Evolutionary conservation across 1,140 invertebrate genomes (phyloP).

Genomic region (Rhizoglyphus robini): DNA sequence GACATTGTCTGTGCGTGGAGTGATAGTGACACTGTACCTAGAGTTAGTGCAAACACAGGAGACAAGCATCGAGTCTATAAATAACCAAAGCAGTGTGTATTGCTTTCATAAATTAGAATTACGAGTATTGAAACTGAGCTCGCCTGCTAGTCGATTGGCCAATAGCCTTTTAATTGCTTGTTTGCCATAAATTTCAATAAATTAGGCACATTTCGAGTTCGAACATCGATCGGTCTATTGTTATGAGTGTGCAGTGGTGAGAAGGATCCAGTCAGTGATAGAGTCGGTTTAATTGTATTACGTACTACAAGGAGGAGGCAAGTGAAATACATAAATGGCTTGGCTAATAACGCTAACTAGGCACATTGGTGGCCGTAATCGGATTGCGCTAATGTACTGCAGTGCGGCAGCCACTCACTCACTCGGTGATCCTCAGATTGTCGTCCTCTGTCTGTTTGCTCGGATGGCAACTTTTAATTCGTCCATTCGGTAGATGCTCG

Average conservation of each 20-base stretch:
- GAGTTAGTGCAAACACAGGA: background rate
- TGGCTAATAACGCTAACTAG: background rate
- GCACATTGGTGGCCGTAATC: background rate
- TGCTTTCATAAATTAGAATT: background rate
- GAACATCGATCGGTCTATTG: background rate
- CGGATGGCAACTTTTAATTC: conserved; percentile 7
- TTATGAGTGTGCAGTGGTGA: background rate
- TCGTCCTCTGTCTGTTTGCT: background rate
- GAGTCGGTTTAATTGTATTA: no score
- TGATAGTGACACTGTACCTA: background rate
- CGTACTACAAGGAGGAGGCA: background rate
- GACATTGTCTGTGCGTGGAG: background rate
- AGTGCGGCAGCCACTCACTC: background rate
- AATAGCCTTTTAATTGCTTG: background rate
- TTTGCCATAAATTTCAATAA: conserved; percentile 14
- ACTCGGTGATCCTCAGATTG: conserved; percentile 6
- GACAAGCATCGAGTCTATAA: background rate
- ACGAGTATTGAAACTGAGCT: background rate
- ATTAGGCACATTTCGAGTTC: background rate
- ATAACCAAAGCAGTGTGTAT: background rate
- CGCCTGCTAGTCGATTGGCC: background rate
- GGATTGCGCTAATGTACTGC: conserved; percentile 7
- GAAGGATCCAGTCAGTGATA: no score
- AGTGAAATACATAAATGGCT: conserved; percentile 7
- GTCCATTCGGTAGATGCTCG: background rate